Percentiles rank a stretch among this genome's conserved stretches.
Evolutionary conservation across 2,888 invertebrate genomes (phyloP).

Genomic region (Protula sp.): DNA sequence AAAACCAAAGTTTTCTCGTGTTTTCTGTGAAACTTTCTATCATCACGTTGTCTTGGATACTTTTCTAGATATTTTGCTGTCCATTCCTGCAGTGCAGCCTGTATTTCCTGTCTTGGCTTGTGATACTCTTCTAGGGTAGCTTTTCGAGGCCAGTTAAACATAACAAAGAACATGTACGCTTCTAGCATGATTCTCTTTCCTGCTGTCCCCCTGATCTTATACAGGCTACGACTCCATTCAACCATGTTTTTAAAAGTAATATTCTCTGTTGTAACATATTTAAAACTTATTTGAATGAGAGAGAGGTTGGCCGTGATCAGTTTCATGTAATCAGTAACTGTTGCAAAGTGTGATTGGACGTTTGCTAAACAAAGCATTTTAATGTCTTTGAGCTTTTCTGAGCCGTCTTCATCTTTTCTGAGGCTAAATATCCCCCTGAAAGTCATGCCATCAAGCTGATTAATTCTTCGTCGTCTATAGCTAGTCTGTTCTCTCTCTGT

Average conservation of each 20-base stretch:
- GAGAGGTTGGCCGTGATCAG: conserved; percentile 19
- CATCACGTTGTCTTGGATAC: conserved; percentile 25
- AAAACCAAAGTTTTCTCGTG: conserved; percentile 31
- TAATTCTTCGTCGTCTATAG: conserved; percentile 18
- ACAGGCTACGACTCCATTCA: conserved; percentile 19
- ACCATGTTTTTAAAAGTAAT: conserved; percentile 15
- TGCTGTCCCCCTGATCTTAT: conserved; percentile 7
- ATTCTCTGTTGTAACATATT: not conserved
- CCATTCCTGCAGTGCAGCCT: conserved; percentile 23
- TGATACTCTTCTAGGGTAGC: not conserved
- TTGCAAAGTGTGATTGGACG: conserved; percentile 12
- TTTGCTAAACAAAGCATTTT: conserved; percentile 13
- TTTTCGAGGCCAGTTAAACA: conserved; percentile 17
- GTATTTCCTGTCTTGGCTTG: conserved; percentile 9
- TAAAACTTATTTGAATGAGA: conserved; percentile 1
- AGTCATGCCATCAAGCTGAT: conserved; percentile 21
- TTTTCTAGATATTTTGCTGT: conserved; percentile 25
- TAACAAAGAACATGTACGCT: conserved; percentile 12
- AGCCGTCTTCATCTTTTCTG: not conserved
- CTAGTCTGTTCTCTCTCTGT: conserved; percentile 12
- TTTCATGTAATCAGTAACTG: conserved; percentile 19
- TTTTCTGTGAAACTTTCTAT: conserved; percentile 18
- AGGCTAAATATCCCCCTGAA: conserved; percentile 15
- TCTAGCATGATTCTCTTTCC: conserved; percentile 6
- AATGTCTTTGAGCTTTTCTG: conserved; percentile 2